Conservation (phyloP, 2,888 invertebrate species). For the Syrphus vitripennis region DNA sequence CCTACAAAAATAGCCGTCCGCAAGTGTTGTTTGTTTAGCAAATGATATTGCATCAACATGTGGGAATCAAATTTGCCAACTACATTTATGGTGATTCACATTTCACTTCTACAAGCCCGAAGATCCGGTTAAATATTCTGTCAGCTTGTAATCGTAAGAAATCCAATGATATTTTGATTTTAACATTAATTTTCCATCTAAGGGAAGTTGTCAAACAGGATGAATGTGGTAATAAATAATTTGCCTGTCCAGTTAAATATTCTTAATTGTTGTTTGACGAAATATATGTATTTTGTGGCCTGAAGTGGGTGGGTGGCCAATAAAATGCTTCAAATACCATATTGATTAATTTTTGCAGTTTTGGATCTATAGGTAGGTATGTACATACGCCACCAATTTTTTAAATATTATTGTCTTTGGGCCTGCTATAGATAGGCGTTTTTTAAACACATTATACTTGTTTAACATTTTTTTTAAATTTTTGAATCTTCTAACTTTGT, state of each 20-base stretch:
- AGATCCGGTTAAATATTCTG: slow-evolving; percentile 59
- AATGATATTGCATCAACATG: slow-evolving; percentile 36
- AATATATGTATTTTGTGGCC: neutral
- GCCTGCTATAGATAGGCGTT: too few species aligned
- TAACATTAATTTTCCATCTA: slow-evolving; percentile 7
- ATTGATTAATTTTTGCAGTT: too few species aligned
- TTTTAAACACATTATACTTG: too few species aligned
- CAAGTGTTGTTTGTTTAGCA: slow-evolving; percentile 1
- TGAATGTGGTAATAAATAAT: slow-evolving; percentile 12
- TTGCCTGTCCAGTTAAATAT: slow-evolving; percentile 7
- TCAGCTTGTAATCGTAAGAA: neutral
- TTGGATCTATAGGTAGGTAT: too few species aligned
- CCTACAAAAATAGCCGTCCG: slow-evolving; percentile 10
- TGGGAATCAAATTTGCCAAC: slow-evolving; percentile 56
- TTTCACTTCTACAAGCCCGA: slow-evolving; percentile 9
- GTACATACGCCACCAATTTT: too few species aligned
- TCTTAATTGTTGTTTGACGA: neutral
- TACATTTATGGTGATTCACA: slow-evolving; percentile 59
- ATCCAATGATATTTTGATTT: slow-evolving; percentile 5
- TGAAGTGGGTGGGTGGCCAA: neutral
- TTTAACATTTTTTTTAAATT: too few species aligned
- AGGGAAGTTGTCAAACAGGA: slow-evolving; percentile 31
- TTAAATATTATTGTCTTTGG: too few species aligned
- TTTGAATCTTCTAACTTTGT: too few species aligned
- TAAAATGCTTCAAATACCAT: neutral